phyloP scores from a whole-genome alignment of 2,113 vertebrate species.

The Eulemur rufifrons region DNA sequence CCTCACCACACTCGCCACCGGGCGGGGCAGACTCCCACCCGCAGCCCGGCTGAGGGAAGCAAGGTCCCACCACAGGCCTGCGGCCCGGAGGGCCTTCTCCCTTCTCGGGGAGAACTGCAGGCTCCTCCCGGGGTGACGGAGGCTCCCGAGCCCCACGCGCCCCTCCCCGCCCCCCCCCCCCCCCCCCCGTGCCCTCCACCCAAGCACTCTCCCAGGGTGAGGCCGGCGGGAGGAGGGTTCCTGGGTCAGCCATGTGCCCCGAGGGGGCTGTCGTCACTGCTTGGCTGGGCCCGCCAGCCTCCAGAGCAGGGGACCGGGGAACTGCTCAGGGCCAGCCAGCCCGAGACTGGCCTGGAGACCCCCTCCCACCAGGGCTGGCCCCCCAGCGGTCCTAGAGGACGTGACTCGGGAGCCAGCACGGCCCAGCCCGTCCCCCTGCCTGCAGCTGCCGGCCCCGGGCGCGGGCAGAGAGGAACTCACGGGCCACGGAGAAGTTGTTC shows the following conservation, averaged over 20 bases:
- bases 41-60: background rate
- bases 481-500: constrained; percentile 99
- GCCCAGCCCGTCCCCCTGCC: background rate
- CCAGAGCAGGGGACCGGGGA: background rate
- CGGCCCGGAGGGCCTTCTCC: background rate
- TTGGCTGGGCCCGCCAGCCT: too few species aligned
- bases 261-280: too few species aligned
- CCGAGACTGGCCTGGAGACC: background rate
- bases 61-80: fast-evolving
- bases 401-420: background rate
- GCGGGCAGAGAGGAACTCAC: constrained; percentile 85
- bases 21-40: too few species aligned
- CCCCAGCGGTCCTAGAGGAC: fast-evolving
- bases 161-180: too few species aligned
- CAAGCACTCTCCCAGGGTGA: too few species aligned
- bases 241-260: background rate
- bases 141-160: too few species aligned
- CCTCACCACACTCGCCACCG: fast-evolving
- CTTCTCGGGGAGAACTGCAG: background rate
- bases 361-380: fast-evolving
- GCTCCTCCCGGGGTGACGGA: background rate
- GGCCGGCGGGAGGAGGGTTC: background rate
- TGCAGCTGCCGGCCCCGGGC: background rate
- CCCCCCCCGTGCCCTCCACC: background rate
- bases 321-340: background rate